Evolutionary conservation across 2,888 invertebrate genomes (phyloP).

Genomic region (Eudemis profundana): DNA sequence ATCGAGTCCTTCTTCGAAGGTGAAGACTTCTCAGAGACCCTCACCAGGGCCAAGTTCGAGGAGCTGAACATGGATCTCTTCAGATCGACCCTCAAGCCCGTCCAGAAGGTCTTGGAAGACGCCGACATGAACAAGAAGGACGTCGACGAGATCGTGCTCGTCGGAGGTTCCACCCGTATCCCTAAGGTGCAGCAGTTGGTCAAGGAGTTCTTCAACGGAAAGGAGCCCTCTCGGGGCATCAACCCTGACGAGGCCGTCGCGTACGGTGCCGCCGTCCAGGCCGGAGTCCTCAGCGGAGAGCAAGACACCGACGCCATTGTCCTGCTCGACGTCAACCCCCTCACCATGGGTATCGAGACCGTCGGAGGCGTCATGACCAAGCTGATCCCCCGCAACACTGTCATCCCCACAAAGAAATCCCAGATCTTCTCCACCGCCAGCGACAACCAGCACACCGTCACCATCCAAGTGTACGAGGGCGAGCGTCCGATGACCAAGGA

Average conservation of each 20-base stretch:
- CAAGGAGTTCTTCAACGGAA: conserved; percentile 98
- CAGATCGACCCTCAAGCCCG: conserved; percentile 97
- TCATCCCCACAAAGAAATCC: conserved; percentile 99
- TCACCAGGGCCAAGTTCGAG: conserved; percentile 99
- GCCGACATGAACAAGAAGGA: conserved; percentile 99
- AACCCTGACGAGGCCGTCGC: conserved; percentile 99
- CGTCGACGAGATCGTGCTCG: conserved; percentile 99
- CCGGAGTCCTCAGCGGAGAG: conserved; percentile 98
- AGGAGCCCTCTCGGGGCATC: conserved; percentile 98
- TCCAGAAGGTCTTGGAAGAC: conserved; percentile 98
- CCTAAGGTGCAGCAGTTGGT: conserved; percentile 98
- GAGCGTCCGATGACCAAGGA: conserved; percentile 99
- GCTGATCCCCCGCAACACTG: conserved; percentile 98
- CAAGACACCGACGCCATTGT: conserved; percentile 98
- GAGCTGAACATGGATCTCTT: conserved; percentile 97
- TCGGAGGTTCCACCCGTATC: conserved; percentile 99
- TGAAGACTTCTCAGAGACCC: conserved; percentile 98
- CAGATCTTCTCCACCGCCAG: conserved; percentile 99
- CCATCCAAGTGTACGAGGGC: conserved; percentile 99
- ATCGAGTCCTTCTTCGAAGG: conserved; percentile 99
- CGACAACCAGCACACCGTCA: conserved; percentile 99
- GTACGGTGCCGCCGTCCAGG: conserved; percentile 99
- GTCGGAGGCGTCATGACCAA: conserved; percentile 99
- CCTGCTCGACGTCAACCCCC: conserved; percentile 98
- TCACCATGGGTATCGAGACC: conserved; percentile 99